A percentile compares a stretch with the other conserved stretches of the same genome.
Evolutionary conservation across 2,113 vertebrate genomes (phyloP).

Genomic region (Mormoops blainvillei): DNA sequence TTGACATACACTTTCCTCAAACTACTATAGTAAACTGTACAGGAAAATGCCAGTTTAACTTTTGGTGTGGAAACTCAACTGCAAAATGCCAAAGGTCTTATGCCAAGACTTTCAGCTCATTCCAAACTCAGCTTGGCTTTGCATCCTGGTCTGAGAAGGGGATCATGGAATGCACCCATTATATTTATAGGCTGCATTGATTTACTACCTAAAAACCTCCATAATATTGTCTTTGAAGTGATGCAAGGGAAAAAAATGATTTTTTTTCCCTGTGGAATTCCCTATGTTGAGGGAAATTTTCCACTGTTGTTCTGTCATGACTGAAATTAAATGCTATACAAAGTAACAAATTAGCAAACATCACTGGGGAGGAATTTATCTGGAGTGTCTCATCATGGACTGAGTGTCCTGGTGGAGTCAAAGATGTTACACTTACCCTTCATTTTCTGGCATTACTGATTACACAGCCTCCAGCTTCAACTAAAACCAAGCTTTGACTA

Average conservation of each 20-base stretch:
- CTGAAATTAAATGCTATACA: neutral
- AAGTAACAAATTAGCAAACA: conserved; percentile 40
- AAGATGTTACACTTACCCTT: conserved; percentile 31
- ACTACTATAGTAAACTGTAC: conserved; percentile 14
- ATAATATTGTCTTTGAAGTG: neutral
- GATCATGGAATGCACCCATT: neutral
- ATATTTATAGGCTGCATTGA: neutral
- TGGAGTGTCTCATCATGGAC: neutral
- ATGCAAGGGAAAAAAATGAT: neutral
- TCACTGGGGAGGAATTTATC: neutral
- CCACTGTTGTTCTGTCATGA: neutral
- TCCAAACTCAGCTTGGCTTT: conserved; percentile 22
- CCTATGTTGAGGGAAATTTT: neutral
- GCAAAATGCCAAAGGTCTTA: neutral
- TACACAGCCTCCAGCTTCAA: conserved; percentile 16
- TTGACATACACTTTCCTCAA: conserved; percentile 39
- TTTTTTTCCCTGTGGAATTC: neutral
- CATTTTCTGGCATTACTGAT: conserved; percentile 47
- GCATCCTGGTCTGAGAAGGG: neutral
- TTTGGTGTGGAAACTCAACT: conserved; percentile 47
- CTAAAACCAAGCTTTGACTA: conserved; percentile 52
- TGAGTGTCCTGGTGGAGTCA: conserved; percentile 21
- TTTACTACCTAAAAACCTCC: neutral
- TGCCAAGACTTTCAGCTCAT: conserved; percentile 20
- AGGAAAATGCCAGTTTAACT: conserved; percentile 35